Evolutionary conservation across 2,113 vertebrate species (phyloP).

Genomic region (Cranoglanis bouderius): DNA sequence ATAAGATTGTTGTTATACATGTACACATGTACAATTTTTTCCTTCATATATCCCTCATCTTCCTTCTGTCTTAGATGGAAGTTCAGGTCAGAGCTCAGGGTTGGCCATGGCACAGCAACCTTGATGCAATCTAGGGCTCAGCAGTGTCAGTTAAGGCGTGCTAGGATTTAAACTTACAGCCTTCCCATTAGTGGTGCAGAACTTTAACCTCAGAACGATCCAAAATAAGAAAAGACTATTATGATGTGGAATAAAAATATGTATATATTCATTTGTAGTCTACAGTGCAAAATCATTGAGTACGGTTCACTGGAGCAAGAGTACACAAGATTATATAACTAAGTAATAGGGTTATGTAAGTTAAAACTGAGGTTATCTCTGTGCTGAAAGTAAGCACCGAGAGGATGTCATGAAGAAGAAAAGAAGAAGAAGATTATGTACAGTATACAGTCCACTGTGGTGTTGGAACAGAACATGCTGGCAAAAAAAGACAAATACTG

Average conservation of each 20-base stretch:
- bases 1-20: neutral
- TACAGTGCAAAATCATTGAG: constrained; percentile 15
- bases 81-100: neutral
- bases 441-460: neutral
- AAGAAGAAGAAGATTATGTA: neutral
- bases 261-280: neutral
- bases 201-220: neutral
- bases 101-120: neutral
- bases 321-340: constrained; percentile 1
- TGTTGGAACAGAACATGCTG: neutral
- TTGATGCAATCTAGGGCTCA: neutral
- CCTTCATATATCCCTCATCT: neutral
- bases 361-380: constrained; percentile 29
- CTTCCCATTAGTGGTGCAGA: neutral
- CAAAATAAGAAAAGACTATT: neutral
- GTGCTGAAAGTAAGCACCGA: neutral
- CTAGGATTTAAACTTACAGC: neutral
- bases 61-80: neutral
- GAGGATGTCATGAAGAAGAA: neutral
- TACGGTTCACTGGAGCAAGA: constrained; percentile 20
- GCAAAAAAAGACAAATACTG: neutral
- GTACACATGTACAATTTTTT: neutral
- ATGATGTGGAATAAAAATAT: neutral
- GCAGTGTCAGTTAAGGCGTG: neutral
- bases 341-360: constrained; percentile 25